phyloP scores from a whole-genome alignment of 2,797 vertebrate species.

The Paratrypauchen microcephalus region DNA sequence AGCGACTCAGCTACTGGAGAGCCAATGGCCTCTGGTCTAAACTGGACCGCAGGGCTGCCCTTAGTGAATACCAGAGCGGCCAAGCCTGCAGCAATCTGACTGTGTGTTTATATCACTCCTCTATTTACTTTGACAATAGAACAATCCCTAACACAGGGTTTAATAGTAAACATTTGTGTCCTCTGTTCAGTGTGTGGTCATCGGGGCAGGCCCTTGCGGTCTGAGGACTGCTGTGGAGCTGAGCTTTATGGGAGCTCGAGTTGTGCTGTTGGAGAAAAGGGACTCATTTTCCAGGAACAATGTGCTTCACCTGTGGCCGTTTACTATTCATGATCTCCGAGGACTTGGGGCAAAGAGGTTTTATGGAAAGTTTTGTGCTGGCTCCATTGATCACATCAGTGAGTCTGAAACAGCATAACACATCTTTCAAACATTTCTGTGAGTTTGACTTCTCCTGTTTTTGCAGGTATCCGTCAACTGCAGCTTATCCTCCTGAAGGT shows the following conservation, averaged over 20 bases:
- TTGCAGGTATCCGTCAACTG: constrained; percentile 92
- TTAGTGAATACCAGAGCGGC: constrained; percentile 87
- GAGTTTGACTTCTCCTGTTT: constrained; percentile 1
- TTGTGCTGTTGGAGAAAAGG: constrained; percentile 94
- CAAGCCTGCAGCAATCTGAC: constrained; percentile 86
- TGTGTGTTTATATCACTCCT: constrained; percentile 60
- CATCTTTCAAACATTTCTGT: not conserved
- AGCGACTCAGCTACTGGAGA: constrained; percentile 92
- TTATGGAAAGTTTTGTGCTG: constrained; percentile 93
- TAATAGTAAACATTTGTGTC: not conserved
- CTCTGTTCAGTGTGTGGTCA: constrained; percentile 86
- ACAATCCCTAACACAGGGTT: not conserved
- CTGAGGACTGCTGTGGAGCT: constrained; percentile 92
- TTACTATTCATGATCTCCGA: constrained; percentile 94
- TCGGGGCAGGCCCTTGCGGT: constrained; percentile 94
- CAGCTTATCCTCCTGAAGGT: constrained; percentile 94
- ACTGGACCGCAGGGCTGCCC: constrained; percentile 88
- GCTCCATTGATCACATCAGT: constrained; percentile 98
- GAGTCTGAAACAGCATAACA: constrained; percentile 58
- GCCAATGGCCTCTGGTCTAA: constrained; percentile 94
- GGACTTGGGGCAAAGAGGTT: constrained; percentile 95
- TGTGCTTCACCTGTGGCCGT: constrained; percentile 95
- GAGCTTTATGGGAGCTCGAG: constrained; percentile 89
- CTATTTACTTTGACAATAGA: not conserved
- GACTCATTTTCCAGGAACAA: constrained; percentile 96